Evolutionary conservation across 2,888 invertebrate species (phyloP).

Genomic region (Hermaeophaga mercurialis): DNA sequence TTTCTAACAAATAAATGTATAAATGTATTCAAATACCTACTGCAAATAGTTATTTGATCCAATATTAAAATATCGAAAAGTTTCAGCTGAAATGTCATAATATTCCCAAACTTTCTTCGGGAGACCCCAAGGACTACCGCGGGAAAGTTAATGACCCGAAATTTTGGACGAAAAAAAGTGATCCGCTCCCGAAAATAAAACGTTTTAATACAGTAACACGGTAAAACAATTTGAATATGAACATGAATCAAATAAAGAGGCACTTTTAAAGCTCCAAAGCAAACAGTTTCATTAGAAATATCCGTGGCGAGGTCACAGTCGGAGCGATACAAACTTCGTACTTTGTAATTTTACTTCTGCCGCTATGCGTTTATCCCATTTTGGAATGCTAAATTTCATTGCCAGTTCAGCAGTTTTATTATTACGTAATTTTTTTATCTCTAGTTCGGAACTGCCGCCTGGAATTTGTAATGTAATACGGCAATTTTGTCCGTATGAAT

Average conservation of each 20-base stretch:
- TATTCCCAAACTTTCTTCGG: no score
- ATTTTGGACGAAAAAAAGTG: neutral
- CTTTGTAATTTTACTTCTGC: conserved; percentile 5
- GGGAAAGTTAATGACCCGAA: neutral
- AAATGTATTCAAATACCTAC: no score
- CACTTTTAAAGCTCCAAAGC: conserved; percentile 20
- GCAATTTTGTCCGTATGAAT: conserved; percentile 2
- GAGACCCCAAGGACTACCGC: no score
- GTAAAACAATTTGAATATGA: conserved; percentile 29
- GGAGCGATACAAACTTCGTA: conserved; percentile 1
- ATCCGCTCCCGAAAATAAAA: conserved; percentile 14
- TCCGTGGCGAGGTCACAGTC: neutral
- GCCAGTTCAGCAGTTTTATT: conserved; percentile 14
- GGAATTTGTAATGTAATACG: conserved; percentile 3
- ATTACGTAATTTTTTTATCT: conserved; percentile 12
- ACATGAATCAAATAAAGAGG: conserved; percentile 28
- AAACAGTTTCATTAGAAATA: conserved; percentile 31
- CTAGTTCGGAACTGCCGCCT: neutral
- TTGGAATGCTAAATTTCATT: conserved; percentile 16
- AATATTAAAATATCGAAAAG: no score
- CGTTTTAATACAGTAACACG: conserved; percentile 28
- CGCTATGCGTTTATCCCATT: conserved; percentile 14
- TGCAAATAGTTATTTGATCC: no score
- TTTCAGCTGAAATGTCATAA: no score
- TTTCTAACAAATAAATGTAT: no score